Evolutionary conservation across 2,888 invertebrate genomes (phyloP).

Genomic region (Lottia gigantea): DNA sequence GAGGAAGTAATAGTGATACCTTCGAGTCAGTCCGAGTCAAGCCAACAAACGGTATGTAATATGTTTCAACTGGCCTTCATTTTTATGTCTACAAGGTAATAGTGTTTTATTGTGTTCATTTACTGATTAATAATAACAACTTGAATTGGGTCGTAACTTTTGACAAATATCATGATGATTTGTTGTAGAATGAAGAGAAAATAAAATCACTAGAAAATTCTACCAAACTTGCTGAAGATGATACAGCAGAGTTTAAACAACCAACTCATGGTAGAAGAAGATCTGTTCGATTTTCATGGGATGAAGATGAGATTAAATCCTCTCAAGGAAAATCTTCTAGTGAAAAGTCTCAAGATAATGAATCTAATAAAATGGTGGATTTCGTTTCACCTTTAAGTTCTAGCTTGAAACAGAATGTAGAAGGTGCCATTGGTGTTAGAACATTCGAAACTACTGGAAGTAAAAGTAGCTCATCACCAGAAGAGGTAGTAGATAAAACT

Average conservation of each 20-base stretch:
- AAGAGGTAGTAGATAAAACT: neutral
- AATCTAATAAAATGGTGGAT: neutral
- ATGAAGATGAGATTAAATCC: neutral
- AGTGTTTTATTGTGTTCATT: too few species aligned
- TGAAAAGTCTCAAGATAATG: neutral
- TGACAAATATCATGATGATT: too few species aligned
- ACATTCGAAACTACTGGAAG: constrained; percentile 22
- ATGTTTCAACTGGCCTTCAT: too few species aligned
- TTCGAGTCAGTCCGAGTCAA: neutral
- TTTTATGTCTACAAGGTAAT: too few species aligned
- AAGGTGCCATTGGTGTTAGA: constrained; percentile 15
- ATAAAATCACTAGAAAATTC: too few species aligned
- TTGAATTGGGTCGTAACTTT: too few species aligned
- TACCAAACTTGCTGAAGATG: too few species aligned
- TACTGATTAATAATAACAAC: too few species aligned
- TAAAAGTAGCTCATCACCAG: constrained; percentile 16
- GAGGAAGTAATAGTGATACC: neutral
- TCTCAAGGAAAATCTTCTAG: neutral
- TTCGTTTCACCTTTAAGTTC: neutral
- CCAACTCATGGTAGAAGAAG: neutral
- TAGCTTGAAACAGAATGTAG: constrained; percentile 22
- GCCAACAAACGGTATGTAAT: neutral
- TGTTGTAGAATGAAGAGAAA: too few species aligned
- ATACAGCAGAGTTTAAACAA: neutral
- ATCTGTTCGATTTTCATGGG: constrained; percentile 1